phyloP scores from a whole-genome alignment of 1,140 invertebrate genomes.

The Habropoda laboriosa region DNA sequence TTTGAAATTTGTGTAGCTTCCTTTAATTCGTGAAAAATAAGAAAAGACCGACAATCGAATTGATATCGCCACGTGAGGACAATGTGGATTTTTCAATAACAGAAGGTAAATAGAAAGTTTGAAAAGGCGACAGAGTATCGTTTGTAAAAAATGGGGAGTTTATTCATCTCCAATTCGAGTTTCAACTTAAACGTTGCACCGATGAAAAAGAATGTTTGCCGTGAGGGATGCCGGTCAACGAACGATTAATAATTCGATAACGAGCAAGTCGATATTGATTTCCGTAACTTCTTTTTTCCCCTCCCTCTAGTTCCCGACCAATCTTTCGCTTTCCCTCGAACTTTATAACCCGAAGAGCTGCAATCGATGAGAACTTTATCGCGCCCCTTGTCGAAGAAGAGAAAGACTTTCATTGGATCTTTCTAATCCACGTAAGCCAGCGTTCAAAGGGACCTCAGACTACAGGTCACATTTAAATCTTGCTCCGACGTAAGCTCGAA shows the following conservation, averaged over 20 bases:
- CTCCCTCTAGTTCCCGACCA: not conserved
- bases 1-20: too few species aligned
- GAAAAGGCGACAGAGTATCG: too few species aligned
- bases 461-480: conserved; percentile 20
- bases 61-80: too few species aligned
- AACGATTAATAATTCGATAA: conserved; percentile 12
- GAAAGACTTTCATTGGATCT: conserved; percentile 32
- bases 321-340: not conserved
- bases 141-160: too few species aligned
- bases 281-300: not conserved
- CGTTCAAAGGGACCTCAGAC: conserved; percentile 12
- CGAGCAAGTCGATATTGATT: not conserved
- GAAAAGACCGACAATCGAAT: too few species aligned
- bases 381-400: not conserved
- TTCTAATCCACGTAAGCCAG: conserved; percentile 29
- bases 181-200: too few species aligned
- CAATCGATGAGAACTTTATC: conserved; percentile 13
- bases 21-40: too few species aligned
- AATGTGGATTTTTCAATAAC: not conserved
- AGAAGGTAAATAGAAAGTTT: not conserved
- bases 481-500: not conserved
- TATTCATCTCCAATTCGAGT: too few species aligned
- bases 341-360: not conserved
- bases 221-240: not conserved
- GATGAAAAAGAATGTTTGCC: not conserved